Percentiles rank a stretch among this genome's conserved stretches.
phyloP scores from a whole-genome alignment of 1,140 invertebrate genomes.

The Nebria ingens region DNA sequence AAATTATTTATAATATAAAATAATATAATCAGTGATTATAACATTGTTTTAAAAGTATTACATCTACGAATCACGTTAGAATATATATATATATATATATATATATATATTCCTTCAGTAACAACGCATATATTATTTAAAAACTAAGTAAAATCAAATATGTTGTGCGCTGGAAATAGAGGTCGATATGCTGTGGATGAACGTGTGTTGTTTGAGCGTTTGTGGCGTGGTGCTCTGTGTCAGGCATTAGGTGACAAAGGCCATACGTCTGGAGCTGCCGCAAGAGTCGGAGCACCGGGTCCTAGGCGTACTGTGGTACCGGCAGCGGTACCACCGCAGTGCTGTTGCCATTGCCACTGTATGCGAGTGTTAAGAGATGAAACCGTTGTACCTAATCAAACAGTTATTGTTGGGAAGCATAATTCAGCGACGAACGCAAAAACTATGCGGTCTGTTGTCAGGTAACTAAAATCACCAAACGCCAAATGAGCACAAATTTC shows the following conservation, averaged over 20 bases:
- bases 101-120: too few relatives aligned
- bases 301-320: constrained; percentile 26
- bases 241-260: constrained; percentile 32
- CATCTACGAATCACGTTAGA: too few relatives aligned
- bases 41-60: too few relatives aligned
- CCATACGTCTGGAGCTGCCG: constrained; percentile 31
- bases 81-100: neutral
- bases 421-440: constrained; percentile 32
- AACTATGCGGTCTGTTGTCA: constrained; percentile 49
- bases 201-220: constrained; percentile 45
- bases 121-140: constrained; percentile 1
- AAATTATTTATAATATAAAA: too few relatives aligned
- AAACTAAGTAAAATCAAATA: constrained; percentile 12
- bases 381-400: too few relatives aligned
- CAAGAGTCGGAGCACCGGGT: constrained; percentile 23
- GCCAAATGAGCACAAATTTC: too few relatives aligned
- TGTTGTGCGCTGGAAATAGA: constrained; percentile 21
- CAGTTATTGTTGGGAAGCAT: constrained; percentile 27
- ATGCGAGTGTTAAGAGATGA: constrained; percentile 16
- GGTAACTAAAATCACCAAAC: too few relatives aligned
- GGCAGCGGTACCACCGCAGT: constrained; percentile 27
- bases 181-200: constrained; percentile 39
- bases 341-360: constrained; percentile 35
- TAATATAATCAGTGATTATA: too few relatives aligned
- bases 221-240: constrained; percentile 49